A percentile compares a stretch with the other conserved stretches of the same genome.
These are phyloP conservation scores for Sicus ferrugineus DNA, from an alignment of 2,888 invertebrate genomes.

Conservation along the genomic window DNA sequence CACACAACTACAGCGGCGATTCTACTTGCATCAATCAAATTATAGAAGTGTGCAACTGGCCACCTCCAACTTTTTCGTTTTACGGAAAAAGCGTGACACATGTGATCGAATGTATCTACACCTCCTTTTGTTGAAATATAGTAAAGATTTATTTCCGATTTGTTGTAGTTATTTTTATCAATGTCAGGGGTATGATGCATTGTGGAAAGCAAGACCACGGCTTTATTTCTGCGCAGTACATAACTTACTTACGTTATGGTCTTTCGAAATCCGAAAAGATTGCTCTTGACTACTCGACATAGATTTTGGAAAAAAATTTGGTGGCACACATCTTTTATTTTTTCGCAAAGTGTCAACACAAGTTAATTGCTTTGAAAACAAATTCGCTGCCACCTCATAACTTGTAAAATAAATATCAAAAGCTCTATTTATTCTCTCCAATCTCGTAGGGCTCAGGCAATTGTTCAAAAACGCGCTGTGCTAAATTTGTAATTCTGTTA, in stretches of 20 bases:
- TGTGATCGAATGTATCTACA: slow-evolving; percentile 44
- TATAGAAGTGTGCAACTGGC: slow-evolving; percentile 41
- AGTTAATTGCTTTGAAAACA: too few species aligned
- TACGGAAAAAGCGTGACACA: slow-evolving; percentile 38
- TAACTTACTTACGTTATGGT: neutral
- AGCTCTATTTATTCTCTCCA: too few species aligned
- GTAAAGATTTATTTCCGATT: slow-evolving; percentile 39
- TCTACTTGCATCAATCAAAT: slow-evolving; percentile 26
- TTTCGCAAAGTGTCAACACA: slow-evolving; percentile 26
- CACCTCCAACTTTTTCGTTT: slow-evolving; percentile 43
- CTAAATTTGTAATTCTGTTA: too few species aligned
- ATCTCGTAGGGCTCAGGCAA: too few species aligned
- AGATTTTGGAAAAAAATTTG: slow-evolving; percentile 14
- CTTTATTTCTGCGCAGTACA: slow-evolving; percentile 32
- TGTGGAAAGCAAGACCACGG: slow-evolving; percentile 26
- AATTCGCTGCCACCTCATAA: too few species aligned
- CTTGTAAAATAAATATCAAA: too few species aligned
- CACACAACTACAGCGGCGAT: neutral
- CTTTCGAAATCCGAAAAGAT: slow-evolving; percentile 26
- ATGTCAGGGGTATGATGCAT: slow-evolving; percentile 23
- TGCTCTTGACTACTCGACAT: slow-evolving; percentile 14
- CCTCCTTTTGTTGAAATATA: slow-evolving; percentile 40
- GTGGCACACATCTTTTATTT: slow-evolving; percentile 18
- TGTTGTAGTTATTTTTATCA: slow-evolving; percentile 32
- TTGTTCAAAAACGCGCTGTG: too few species aligned